Evolutionary conservation across 2,888 invertebrate species (phyloP), one percentile per base, ranked within the genome.

Genomic region (Drosophila hamatofila): DNA sequence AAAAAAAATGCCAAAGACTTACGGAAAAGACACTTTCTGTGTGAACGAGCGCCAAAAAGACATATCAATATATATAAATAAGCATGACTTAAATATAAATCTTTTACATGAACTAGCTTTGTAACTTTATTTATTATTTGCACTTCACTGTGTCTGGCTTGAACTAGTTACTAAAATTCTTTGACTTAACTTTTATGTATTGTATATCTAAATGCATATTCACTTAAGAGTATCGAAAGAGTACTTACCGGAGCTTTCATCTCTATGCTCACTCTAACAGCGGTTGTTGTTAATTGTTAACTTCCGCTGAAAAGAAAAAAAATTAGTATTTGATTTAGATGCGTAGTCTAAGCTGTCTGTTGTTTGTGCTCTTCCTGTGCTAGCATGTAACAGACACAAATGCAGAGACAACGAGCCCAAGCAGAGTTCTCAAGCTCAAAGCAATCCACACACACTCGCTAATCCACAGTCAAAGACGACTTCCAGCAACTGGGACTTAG

Each of bases 1-100:
- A 12, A 14, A 46, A 48, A 49, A 77, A 78, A 84, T 84, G 86
- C 86, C 84, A 84, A 84, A 82, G 83, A 84, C 84, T 84, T 84
- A 84, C 86, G 86, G 84, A 86, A 84, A 85, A 80, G 82, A 83
- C 86, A 83, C 80, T 83, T 80, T 81, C 83, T 83, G 81, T 85
- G 86, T 86, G 87, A 86, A 85, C 85, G 85, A 87, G 87, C 84
- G 84, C 84, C 85, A 85, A 87, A 84, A 87, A 87, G 81, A 82
- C 84, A n/a, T n/a, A n/a, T n/a, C n/a, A n/a, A n/a, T n/a, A 41
- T 41, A 12, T 21, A 41, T 2, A 21, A 5, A 21, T 11, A 12
- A 21, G 5, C 12, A 42, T 42, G 5, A 2, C 42, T 42, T 12
- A 21, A 4, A 21, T 21, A 42, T 12, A 42, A 41, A n/a, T n/a